These are phyloP conservation scores for Latrodectus hesperus DNA, from an alignment of 2,888 invertebrate genomes.

Conservation along the genomic window DNA sequence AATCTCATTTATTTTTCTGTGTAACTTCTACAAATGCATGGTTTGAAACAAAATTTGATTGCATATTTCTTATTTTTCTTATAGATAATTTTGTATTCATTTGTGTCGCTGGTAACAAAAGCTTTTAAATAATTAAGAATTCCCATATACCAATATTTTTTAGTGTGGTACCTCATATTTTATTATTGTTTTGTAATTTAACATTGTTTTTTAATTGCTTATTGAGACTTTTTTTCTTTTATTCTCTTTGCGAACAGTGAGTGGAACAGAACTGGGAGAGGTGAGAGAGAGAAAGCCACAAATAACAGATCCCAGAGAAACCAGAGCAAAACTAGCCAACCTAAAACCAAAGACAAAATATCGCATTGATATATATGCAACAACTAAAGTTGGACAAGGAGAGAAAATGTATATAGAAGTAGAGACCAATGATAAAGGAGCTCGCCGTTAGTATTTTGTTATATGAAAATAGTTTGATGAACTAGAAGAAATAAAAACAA, in stretches of 20 bases:
- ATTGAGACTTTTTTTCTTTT: not conserved
- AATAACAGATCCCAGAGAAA: constrained; percentile 85
- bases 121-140: not conserved
- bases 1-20: no score
- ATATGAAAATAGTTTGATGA: no score
- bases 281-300: constrained; percentile 83
- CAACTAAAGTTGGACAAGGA: constrained; percentile 58
- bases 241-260: constrained; percentile 72
- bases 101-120: not conserved
- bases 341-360: constrained; percentile 66
- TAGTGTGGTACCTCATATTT: not conserved
- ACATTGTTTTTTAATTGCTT: no score
- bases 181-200: not conserved
- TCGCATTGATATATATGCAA: constrained; percentile 63
- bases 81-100: no score
- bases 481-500: no score
- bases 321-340: constrained; percentile 86
- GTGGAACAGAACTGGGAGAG: constrained; percentile 76
- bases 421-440: constrained; percentile 56
- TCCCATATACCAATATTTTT: not conserved
- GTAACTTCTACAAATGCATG: no score
- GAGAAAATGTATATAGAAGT: constrained; percentile 66
- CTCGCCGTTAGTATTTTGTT: constrained; percentile 75
- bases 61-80: no score
- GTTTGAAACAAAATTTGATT: no score